Evolutionary conservation across 2,797 vertebrate genomes (phyloP), one percentile per base, ranked within the genome.

Genomic region (Lutjanus argentimaculatus): DNA sequence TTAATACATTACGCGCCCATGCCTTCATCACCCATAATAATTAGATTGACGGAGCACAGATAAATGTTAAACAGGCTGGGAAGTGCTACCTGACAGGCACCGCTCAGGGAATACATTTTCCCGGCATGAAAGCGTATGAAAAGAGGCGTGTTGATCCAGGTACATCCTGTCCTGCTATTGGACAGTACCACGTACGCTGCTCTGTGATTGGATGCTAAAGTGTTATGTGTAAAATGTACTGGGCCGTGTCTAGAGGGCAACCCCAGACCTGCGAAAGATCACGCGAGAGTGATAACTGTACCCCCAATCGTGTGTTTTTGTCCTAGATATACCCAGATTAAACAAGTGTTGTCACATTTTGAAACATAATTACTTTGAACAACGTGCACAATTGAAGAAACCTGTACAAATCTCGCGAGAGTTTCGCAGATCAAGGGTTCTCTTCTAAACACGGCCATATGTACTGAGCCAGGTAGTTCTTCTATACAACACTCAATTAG

Each of bases 101-200:
- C 3, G 52, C 0, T 40, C 10, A 42, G 85, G 85, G 76, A 1
- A 36, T 0, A 17, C 0, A 3, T 0, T 0, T 1, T 0, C 0
- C 0, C 0, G 4, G 0, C 0, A 0, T 1, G 0, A 3, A 13
- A 0, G 0, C 0, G 9, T 43, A 6, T 12, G 19, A 42, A 64
- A 81, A 45, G 65, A 19, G 88, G 85, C 75, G 84, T 85, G 46
- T 43, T 11, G 1, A 45, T 1, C 8, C 1, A 6, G 10, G 7
- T 30, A 2, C n/a, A 73, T 46, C 6, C 19, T 77, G 65, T 7
- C 15, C 17, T 87, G 25, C 85, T 84, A 93, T 93, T 94, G 90
- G 93, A 68, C 71, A 67, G 1, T 15, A n/a, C 16, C 49, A 21
- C 42, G 7, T 10, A 48, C 12, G 0, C 42, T 65, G 21, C 25